Base-by-base conservation (phyloP, 1,140 invertebrate species). In the Drosophila novamexicana region DNA sequence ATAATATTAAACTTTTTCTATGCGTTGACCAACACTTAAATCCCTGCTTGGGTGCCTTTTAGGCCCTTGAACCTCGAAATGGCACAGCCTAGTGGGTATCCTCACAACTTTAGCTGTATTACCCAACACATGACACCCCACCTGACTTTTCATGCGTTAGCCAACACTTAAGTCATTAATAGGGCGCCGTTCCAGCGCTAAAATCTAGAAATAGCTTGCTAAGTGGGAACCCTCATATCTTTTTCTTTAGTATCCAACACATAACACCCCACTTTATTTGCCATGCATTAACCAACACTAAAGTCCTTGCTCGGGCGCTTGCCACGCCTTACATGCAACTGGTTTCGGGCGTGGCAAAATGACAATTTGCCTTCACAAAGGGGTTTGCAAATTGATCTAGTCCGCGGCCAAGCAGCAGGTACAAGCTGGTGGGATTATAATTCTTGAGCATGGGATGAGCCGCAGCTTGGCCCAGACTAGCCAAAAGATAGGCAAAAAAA, bases 391-490 rank as follows among this genome's bases (percentile, higher is more conserved):
- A 88, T 86, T 71, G 76, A 83, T 74, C 65, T 71, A 47, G 56
- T 50, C 52, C 47, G 29, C 32, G 34, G 66, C 50, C 40, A 45
- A 68, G 42, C 42, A 18, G 39, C 77, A 84, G 81, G 77, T 80
- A 68, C 22, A 12, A 56, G 49, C 47, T 53, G 53, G 47, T 12
- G 61, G 64, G 84, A 80, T 88, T 89, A 84, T 89, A 89, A 73
- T 80, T 88, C 81, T 88, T 88, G 81, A 84, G 84, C 84, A 54
- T 39, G 61, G 70, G 84, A 83, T 88, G 67, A 88, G 75, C 50
- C 52, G 45, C 61, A 39, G 56, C 47, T 53, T 71, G 71, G 63
- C 49, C 44, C 42, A 10, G 39, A 59, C 61, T 64, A 64, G 47
- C 57, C 58, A 50, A 22, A 39, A 22, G 16, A 66, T 68, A 64